phyloP scores from a whole-genome alignment of 2,888 invertebrate species.

The Drosophila anomelani region DNA sequence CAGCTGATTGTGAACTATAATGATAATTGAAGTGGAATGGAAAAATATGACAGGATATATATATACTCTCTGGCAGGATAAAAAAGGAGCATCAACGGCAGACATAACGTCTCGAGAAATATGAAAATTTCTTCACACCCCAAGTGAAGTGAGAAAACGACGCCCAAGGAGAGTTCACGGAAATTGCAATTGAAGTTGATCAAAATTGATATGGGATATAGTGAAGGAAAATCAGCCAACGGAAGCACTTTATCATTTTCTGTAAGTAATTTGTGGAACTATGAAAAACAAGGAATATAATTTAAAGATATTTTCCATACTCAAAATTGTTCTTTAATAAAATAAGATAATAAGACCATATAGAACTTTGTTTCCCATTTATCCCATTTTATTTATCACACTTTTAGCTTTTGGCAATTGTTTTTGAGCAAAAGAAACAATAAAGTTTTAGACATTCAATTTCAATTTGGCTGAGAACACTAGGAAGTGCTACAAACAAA shows the following conservation, averaged over 20 bases:
- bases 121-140: constrained; percentile 37
- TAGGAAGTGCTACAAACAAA: constrained; percentile 36
- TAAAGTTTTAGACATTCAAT: constrained; percentile 57
- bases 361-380: neutral
- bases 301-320: too few relatives aligned
- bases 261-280: neutral
- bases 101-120: constrained; percentile 45
- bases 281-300: neutral
- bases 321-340: too few relatives aligned
- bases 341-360: too few relatives aligned
- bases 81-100: constrained; percentile 25
- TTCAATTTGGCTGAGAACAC: constrained; percentile 61
- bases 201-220: constrained; percentile 18
- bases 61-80: constrained; percentile 12
- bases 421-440: constrained; percentile 5
- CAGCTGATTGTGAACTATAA: constrained; percentile 62
- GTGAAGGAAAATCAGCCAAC: neutral
- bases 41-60: constrained; percentile 35
- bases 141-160: constrained; percentile 24
- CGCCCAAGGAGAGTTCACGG: constrained; percentile 2
- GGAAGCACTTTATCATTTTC: neutral
- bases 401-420: neutral
- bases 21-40: constrained; percentile 49
- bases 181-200: constrained; percentile 40
- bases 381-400: neutral